A percentile compares a stretch with the other conserved stretches of the same genome.
These are phyloP conservation scores for Dynastes tityus DNA, from an alignment of 2,888 invertebrate genomes.

Conservation along the genomic window DNA sequence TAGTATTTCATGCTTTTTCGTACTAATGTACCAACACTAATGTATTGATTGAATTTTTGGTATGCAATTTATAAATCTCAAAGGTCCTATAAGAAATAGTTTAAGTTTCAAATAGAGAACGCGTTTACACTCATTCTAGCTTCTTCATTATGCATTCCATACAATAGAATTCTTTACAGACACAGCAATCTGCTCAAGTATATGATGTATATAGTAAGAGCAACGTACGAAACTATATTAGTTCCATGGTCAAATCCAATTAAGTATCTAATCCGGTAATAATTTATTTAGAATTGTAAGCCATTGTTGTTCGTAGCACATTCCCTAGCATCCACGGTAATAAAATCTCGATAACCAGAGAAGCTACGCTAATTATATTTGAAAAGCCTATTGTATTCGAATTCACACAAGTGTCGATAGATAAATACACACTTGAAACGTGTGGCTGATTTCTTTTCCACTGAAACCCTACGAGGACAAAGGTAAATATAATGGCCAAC, in stretches of 20 bases:
- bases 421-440: slow-evolving; percentile 8
- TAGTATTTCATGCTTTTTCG: no score
- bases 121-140: no score
- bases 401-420: slow-evolving; percentile 28
- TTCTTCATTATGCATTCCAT: no score
- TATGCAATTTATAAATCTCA: no score
- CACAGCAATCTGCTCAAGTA: neutral
- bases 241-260: slow-evolving; percentile 12
- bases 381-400: slow-evolving; percentile 34
- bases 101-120: no score
- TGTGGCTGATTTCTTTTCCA: slow-evolving; percentile 9
- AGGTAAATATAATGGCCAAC: slow-evolving; percentile 29
- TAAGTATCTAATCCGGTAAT: neutral
- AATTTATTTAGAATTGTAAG: slow-evolving; percentile 25
- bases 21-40: no score
- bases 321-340: slow-evolving; percentile 19
- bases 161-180: no score
- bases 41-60: no score
- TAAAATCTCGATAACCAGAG: slow-evolving; percentile 33
- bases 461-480: slow-evolving; percentile 4
- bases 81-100: no score
- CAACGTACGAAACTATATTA: neutral
- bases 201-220: no score
- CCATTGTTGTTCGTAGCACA: slow-evolving; percentile 13
- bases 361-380: slow-evolving; percentile 30